Evolutionary conservation across 92 coral and sea anemone genomes (phyloP).

Genomic region (Metridium senile): DNA sequence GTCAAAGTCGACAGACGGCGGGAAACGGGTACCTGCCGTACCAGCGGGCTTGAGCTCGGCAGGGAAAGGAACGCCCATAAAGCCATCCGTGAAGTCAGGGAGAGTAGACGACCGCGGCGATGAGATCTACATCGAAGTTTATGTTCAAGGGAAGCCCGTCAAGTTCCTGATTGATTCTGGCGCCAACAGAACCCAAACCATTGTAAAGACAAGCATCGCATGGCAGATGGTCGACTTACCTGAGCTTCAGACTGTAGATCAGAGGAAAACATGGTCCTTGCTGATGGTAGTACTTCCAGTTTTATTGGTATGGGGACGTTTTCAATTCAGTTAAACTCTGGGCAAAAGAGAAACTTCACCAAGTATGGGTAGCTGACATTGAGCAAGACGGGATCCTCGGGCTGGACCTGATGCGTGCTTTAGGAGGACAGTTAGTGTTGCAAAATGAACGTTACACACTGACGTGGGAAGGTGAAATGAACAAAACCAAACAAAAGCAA

Average conservation of each 20-base stretch:
- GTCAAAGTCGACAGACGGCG: not conserved
- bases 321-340: slow-evolving; percentile 28
- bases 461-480: no score
- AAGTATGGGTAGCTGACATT: slow-evolving; percentile 44
- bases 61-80: not conserved
- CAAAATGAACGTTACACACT: no score
- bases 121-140: slow-evolving; percentile 25
- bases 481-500: no score
- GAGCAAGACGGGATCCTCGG: slow-evolving; percentile 53
- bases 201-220: slow-evolving; percentile 25
- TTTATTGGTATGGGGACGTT: slow-evolving; percentile 36
- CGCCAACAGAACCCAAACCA: slow-evolving; percentile 51
- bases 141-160: slow-evolving; percentile 36
- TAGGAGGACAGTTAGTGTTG: not conserved
- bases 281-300: slow-evolving; percentile 42
- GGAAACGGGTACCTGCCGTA: slow-evolving; percentile 19
- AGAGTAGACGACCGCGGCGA: slow-evolving; percentile 5
- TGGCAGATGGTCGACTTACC: slow-evolving; percentile 17
- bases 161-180: slow-evolving; percentile 50
- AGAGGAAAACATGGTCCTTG: slow-evolving; percentile 31
- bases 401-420: slow-evolving; percentile 12
- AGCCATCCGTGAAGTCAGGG: not conserved
- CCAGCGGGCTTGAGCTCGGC: slow-evolving; percentile 14
- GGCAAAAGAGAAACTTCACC: not conserved
- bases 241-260: slow-evolving; percentile 6